phyloP scores from a whole-genome alignment of 2,797 vertebrate species.

The Brotogeris chrysoptera region DNA sequence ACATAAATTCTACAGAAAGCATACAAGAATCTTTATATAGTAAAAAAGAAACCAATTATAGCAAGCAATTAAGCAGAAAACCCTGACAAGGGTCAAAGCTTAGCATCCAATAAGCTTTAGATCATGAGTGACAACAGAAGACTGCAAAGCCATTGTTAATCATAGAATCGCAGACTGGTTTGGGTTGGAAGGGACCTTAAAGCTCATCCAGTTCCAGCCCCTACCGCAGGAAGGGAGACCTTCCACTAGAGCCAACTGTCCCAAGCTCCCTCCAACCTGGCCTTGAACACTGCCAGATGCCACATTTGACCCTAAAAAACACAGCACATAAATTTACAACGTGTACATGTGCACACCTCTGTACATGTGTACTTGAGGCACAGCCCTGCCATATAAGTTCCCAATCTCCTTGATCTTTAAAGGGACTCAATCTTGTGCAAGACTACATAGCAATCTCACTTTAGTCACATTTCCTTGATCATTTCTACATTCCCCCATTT shows the following conservation, averaged over 20 bases:
- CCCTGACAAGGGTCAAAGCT: neutral
- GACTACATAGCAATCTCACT: neutral
- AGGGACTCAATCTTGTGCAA: neutral
- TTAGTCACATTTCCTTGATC: neutral
- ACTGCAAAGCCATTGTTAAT: neutral
- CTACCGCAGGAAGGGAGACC: neutral
- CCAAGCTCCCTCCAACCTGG: neutral
- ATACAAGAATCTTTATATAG: neutral
- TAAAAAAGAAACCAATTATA: neutral
- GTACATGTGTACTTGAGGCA: accelerated
- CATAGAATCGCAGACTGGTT: neutral
- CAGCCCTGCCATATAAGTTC: neutral
- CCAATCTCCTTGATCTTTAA: neutral
- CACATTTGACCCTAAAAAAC: neutral
- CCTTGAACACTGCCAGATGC: neutral
- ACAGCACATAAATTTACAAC: accelerated
- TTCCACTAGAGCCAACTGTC: neutral
- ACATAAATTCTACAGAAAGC: neutral
- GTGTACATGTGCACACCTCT: neutral
- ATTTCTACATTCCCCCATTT: neutral
- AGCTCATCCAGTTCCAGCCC: neutral
- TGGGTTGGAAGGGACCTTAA: neutral
- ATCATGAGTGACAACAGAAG: neutral
- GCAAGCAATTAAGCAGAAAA: neutral
- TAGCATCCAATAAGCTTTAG: neutral